Conservation (phyloP, 2,888 invertebrate genomes). For the Teleiodes luculella region DNA sequence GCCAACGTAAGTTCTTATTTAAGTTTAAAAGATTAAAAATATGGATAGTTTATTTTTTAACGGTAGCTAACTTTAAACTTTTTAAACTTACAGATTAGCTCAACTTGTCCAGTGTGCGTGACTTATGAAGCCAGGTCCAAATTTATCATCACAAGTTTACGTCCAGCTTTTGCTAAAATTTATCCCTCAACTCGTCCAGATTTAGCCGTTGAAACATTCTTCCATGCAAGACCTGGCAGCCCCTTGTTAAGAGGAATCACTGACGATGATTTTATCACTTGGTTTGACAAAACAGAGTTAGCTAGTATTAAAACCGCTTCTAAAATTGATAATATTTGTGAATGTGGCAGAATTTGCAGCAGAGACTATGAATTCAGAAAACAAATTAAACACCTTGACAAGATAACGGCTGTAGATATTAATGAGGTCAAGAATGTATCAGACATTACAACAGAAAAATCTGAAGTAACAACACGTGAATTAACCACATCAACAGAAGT, state of each 20-base stretch:
- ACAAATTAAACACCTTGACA: constrained; percentile 22
- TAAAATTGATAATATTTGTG: constrained; percentile 74
- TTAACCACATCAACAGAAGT: constrained; percentile 5
- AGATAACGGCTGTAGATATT: constrained; percentile 10
- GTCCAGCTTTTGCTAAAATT: constrained; percentile 81
- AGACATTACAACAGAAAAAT: constrained; percentile 5
- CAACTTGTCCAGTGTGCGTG: constrained; percentile 80
- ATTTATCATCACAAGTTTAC: constrained; percentile 79
- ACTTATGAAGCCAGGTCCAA: constrained; percentile 79
- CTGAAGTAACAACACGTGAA: constrained; percentile 19
- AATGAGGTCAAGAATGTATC: not conserved
- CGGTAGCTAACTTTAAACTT: not conserved
- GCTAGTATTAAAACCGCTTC: constrained; percentile 64
- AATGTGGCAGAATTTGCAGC: constrained; percentile 73
- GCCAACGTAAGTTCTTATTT: constrained; percentile 82
- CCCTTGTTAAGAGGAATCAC: constrained; percentile 80
- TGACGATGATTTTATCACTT: constrained; percentile 82
- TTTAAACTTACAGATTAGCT: constrained; percentile 71
- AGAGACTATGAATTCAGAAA: constrained; percentile 65
- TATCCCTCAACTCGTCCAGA: constrained; percentile 81
- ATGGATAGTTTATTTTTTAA: too few relatives aligned
- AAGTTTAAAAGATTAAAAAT: too few relatives aligned
- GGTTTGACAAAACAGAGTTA: constrained; percentile 80
- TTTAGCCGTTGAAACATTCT: constrained; percentile 81
- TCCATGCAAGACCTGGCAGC: constrained; percentile 80